Conservation (phyloP, 1,140 invertebrate species). For the Anastrepha obliqua region DNA sequence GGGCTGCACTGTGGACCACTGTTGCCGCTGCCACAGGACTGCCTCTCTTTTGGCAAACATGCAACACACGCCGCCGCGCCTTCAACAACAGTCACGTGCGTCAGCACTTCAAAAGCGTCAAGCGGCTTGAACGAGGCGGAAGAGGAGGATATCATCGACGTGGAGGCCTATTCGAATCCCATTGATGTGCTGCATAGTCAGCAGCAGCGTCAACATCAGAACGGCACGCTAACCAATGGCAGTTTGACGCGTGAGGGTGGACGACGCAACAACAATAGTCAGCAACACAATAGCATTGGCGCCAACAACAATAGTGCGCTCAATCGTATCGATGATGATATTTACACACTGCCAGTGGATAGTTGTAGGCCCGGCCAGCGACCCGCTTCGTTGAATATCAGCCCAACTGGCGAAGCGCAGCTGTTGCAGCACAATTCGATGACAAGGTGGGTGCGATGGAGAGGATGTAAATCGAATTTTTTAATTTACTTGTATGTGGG, state of each 20-base stretch:
- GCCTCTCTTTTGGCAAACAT: conserved; percentile 59
- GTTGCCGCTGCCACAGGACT: conserved; percentile 68
- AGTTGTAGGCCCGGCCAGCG: conserved; percentile 65
- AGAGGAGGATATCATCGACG: conserved; percentile 63
- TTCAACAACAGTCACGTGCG: not conserved
- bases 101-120: conserved; percentile 20
- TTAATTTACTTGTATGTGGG: not conserved
- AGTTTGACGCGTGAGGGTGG: conserved; percentile 66
- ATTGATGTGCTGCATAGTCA: conserved; percentile 70
- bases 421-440: conserved; percentile 65
- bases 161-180: conserved; percentile 73
- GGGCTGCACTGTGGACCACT: conserved; percentile 64
- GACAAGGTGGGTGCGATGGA: conserved; percentile 63
- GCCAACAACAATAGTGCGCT: not conserved
- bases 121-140: not conserved
- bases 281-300: not conserved
- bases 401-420: conserved; percentile 59
- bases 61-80: conserved; percentile 29
- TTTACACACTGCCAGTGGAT: conserved; percentile 71
- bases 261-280: conserved; percentile 48
- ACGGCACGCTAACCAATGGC: conserved; percentile 68
- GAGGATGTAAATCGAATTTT: too few species aligned
- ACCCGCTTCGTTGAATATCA: conserved; percentile 67
- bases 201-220: conserved; percentile 61
- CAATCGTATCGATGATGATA: conserved; percentile 66